Percentiles rank a stretch among this genome's conserved stretches.
phyloP scores from a whole-genome alignment of 2,113 vertebrate genomes.

The Pteropus alecto region DNA sequence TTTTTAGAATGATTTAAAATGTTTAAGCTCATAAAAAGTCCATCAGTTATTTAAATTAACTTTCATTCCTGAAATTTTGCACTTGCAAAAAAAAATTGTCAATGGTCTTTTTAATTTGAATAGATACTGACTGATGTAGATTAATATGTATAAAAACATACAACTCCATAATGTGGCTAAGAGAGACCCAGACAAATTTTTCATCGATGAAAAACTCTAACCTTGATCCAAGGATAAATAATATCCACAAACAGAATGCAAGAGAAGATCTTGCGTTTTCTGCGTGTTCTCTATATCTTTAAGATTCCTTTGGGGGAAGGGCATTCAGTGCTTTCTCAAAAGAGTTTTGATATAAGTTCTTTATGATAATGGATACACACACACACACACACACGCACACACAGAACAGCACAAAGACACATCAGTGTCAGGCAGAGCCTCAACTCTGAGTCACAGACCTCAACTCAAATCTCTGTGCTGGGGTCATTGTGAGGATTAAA shows the following conservation, averaged over 20 bases:
- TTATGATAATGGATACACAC: neutral
- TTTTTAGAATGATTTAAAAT: neutral
- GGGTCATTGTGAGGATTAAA: neutral
- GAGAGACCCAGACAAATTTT: neutral
- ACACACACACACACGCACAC: rapidly evolving
- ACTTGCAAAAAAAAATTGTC: constrained; percentile 12
- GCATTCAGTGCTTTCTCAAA: neutral
- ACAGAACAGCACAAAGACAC: neutral
- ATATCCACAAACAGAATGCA: neutral
- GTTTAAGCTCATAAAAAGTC: neutral
- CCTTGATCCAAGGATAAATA: neutral
- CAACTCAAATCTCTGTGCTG: neutral
- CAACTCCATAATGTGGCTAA: neutral
- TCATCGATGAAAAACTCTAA: neutral
- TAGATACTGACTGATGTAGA: neutral
- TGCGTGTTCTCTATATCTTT: neutral
- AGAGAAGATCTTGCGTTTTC: neutral
- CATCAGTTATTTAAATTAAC: neutral
- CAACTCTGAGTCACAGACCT: neutral
- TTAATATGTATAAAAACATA: neutral
- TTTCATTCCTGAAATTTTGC: neutral
- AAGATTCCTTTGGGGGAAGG: neutral
- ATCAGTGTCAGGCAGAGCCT: neutral
- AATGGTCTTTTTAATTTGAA: neutral
- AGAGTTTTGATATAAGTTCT: neutral